A percentile compares a stretch with the other conserved stretches of the same genome.
Evolutionary conservation across 2,888 invertebrate species (phyloP).

Genomic region (Hypsopygia costalis): DNA sequence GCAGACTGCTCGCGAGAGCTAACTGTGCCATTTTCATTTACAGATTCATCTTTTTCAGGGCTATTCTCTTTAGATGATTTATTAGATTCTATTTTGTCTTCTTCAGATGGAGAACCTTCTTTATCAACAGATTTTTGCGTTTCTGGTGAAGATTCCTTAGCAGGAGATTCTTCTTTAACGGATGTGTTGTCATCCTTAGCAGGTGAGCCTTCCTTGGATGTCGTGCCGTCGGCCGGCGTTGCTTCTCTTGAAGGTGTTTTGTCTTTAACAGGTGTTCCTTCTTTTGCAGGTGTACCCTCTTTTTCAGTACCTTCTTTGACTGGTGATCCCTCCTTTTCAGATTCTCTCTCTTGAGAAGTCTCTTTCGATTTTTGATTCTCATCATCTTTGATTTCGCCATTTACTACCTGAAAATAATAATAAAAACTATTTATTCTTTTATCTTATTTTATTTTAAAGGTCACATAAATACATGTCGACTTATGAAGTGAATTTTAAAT

Average conservation of each 20-base stretch:
- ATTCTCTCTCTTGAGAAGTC: slow-evolving; percentile 48
- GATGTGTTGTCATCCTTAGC: slow-evolving; percentile 15
- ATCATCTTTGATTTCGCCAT: slow-evolving; percentile 52
- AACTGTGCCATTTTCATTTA: slow-evolving; percentile 61
- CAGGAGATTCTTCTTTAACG: slow-evolving; percentile 20
- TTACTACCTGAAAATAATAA: slow-evolving; percentile 44
- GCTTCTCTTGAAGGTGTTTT: slow-evolving; percentile 37
- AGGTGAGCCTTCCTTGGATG: slow-evolving; percentile 21
- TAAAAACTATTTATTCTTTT: too few relatives aligned
- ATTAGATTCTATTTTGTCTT: slow-evolving; percentile 37
- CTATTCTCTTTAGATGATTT: slow-evolving; percentile 49
- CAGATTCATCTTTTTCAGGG: slow-evolving; percentile 47
- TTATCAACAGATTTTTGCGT: slow-evolving; percentile 47
- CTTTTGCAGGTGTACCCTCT: slow-evolving; percentile 24
- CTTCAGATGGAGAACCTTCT: slow-evolving; percentile 41
- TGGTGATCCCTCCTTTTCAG: slow-evolving; percentile 30
- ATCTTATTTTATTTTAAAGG: too few relatives aligned
- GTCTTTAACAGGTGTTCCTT: slow-evolving; percentile 18
- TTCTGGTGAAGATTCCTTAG: slow-evolving; percentile 32
- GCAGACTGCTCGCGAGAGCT: slow-evolving; percentile 68
- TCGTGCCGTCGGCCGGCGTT: slow-evolving; percentile 15
- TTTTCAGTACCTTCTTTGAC: slow-evolving; percentile 32
- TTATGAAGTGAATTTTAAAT: too few relatives aligned
- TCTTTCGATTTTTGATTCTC: slow-evolving; percentile 47
- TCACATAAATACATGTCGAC: too few relatives aligned